Percentiles rank a stretch among this genome's conserved stretches.
These are phyloP conservation scores for Bombus pascuorum DNA, from an alignment of 1,140 invertebrate species.

Conservation along the genomic window DNA sequence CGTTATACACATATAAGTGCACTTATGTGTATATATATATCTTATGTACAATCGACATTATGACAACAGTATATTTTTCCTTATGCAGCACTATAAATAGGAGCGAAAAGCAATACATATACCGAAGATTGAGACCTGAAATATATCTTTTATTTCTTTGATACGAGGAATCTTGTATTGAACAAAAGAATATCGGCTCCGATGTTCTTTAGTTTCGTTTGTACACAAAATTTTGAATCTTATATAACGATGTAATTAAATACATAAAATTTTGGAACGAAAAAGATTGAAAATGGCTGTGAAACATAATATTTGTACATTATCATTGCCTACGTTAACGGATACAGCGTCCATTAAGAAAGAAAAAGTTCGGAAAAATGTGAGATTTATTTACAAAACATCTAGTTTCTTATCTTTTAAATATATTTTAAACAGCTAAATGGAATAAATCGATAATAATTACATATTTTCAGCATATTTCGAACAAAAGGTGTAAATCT, in stretches of 20 bases:
- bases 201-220: slow-evolving; percentile 12
- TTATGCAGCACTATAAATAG: background rate
- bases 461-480: slow-evolving; percentile 14
- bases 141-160: background rate
- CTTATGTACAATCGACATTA: background rate
- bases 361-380: background rate
- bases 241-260: background rate
- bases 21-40: background rate
- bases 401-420: background rate
- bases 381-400: background rate
- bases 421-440: background rate
- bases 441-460: background rate
- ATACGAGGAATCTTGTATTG: background rate
- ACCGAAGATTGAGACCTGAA: background rate
- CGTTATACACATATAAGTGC: background rate
- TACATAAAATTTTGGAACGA: background rate
- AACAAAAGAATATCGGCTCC: background rate
- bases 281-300: slow-evolving; percentile 16
- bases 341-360: background rate
- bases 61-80: background rate
- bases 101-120: background rate
- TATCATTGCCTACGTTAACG: background rate
- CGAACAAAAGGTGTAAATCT: background rate
- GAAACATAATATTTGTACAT: background rate
- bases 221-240: background rate